These are phyloP conservation scores for Allygus modestus DNA, from an alignment of 2,888 invertebrate species.

Conservation along the genomic window DNA sequence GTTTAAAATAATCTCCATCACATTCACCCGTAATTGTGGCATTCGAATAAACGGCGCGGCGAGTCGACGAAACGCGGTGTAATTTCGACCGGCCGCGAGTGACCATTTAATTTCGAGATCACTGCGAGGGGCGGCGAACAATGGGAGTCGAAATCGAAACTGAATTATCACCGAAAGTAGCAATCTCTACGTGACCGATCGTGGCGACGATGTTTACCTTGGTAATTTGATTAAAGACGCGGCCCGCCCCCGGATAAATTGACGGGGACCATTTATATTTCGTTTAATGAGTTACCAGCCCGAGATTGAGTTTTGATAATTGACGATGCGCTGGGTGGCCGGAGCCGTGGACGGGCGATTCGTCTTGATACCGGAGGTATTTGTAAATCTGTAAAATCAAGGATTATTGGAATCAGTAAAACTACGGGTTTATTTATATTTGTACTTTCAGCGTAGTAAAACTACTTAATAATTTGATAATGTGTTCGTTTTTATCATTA, in stretches of 20 bases:
- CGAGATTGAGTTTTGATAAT: slow-evolving; percentile 54
- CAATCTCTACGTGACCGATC: slow-evolving; percentile 8
- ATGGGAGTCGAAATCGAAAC: slow-evolving; percentile 49
- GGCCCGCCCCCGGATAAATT: slow-evolving; percentile 6
- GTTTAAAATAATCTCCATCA: slow-evolving; percentile 58
- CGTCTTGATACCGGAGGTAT: no score
- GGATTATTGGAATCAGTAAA: no score
- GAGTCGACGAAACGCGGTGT: slow-evolving; percentile 26
- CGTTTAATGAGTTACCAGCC: slow-evolving; percentile 25
- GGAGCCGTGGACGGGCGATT: neutral
- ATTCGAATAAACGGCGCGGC: slow-evolving; percentile 46
- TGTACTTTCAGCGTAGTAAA: no score
- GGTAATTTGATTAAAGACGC: slow-evolving; percentile 51
- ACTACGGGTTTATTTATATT: no score
- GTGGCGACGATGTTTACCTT: slow-evolving; percentile 34
- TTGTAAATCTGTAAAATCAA: no score
- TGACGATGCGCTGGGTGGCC: slow-evolving; percentile 16
- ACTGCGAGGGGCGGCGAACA: slow-evolving; percentile 27
- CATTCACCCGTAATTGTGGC: slow-evolving; percentile 55
- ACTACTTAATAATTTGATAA: no score
- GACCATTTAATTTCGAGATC: slow-evolving; percentile 52
- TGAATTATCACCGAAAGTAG: slow-evolving; percentile 27
- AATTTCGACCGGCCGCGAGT: slow-evolving; percentile 27
- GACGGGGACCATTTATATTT: slow-evolving; percentile 31
- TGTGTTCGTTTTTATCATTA: no score